Base-by-base conservation (phyloP, 1,140 invertebrate genomes). In the Apis cerana region DNA sequence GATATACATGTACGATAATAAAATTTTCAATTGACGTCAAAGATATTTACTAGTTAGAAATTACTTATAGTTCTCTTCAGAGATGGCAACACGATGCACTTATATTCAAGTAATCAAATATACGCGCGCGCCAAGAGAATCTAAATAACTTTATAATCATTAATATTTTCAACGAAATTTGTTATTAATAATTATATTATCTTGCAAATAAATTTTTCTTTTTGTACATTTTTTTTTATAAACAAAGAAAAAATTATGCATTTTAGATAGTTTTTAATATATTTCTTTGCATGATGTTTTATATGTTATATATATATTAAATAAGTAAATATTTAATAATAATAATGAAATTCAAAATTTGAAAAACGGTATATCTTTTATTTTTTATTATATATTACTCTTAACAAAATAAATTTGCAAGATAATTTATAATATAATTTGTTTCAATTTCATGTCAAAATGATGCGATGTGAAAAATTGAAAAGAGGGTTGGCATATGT, bases 11-110 rank as follows among this genome's bases (percentile, higher is more conserved):
- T 68, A 76, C 61, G 72, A 81, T 68, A 48, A 17, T 17, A 56
- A 59, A 80, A 54, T 21, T 75, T 27, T 50, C 23, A 43, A 81
- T 67, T 81, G 52, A 75, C 43, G 72, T 76, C 12, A 50, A 81
- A 68, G 59, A 43, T 43, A 58, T 9, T 81, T 75, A 58, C 3
- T 11, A 13, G 33, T 27, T n/a, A 23, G 17, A 59, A 75, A 33
- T 68, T 58, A 75, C 21, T 75, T 59, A 23, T 52, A 27, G 43
- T 75, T 81, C 23, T 50, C 61, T 68, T 81, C 72, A 76, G 54
- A 81, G 80, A 81, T 81, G 72, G 72, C 80, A 76, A 68, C 23
- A 50, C 62, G 15, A 81, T 68, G 23, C 70, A 75, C 12, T 81
- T 56, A 9, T 62, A 52, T 52, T 43, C 12, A 15, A 21, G 13